Conservation (phyloP, 2,888 invertebrate species). For the Sphaerophoria rueppellii region DNA sequence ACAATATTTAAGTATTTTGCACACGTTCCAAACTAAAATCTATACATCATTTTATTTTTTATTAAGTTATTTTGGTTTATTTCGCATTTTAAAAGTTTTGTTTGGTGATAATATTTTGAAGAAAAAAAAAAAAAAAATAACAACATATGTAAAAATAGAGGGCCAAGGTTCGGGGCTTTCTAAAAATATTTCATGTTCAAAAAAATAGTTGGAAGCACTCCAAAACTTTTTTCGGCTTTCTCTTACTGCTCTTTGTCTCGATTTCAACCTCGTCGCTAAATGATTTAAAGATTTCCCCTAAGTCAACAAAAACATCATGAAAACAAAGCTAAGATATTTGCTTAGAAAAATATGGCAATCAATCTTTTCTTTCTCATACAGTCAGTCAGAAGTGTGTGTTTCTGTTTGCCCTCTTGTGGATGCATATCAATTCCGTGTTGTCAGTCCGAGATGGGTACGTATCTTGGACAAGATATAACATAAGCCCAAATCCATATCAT, state of each 20-base stretch:
- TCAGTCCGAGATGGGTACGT: conserved; percentile 52
- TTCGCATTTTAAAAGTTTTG: conserved; percentile 12
- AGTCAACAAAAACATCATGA: conserved; percentile 43
- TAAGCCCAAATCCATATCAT: conserved; percentile 20
- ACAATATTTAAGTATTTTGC: conserved; percentile 59
- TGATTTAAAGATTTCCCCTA: conserved; percentile 45
- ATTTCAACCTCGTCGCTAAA: neutral
- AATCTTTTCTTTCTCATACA: conserved; percentile 50
- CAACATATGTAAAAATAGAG: conserved; percentile 20
- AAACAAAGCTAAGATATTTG: neutral
- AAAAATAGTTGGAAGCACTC: conserved; percentile 12
- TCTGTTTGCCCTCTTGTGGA: conserved; percentile 31
- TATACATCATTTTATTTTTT: neutral
- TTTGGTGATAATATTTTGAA: conserved; percentile 15
- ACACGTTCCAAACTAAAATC: conserved; percentile 57
- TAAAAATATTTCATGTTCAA: conserved; percentile 21
- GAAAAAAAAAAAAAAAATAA: neutral
- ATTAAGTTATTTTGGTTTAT: conserved; percentile 2
- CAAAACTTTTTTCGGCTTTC: conserved; percentile 47
- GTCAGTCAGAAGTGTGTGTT: conserved; percentile 44
- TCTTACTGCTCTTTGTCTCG: conserved; percentile 3
- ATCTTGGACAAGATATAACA: conserved; percentile 20
- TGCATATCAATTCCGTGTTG: conserved; percentile 60
- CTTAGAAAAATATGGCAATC: conserved; percentile 58
- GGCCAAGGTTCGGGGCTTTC: conserved; percentile 29